phyloP scores from a whole-genome alignment of 2,888 invertebrate genomes.

The Aleiodes testaceus region DNA sequence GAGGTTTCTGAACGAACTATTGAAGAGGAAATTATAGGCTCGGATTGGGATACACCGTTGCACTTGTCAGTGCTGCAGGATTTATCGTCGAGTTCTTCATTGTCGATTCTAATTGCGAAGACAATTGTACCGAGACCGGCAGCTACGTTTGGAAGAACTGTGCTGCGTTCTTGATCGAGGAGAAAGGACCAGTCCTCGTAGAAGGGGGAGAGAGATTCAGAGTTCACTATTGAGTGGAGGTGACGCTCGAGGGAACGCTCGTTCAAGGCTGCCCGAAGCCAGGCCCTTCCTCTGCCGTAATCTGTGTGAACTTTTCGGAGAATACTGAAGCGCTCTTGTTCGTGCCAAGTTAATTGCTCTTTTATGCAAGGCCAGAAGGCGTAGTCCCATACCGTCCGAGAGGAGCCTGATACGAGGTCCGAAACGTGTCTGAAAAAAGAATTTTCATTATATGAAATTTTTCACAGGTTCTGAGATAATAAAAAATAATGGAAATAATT shows the following conservation, averaged over 20 bases:
- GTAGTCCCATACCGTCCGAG: slow-evolving; percentile 71
- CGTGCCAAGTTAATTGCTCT: slow-evolving; percentile 88
- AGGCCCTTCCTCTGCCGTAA: slow-evolving; percentile 88
- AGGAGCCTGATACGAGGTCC: slow-evolving; percentile 79
- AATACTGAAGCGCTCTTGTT: slow-evolving; percentile 87
- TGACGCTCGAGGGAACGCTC: slow-evolving; percentile 89
- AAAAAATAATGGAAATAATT: too few species aligned
- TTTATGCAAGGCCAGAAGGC: slow-evolving; percentile 87
- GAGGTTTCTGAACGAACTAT: slow-evolving; percentile 74
- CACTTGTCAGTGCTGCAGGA: slow-evolving; percentile 73
- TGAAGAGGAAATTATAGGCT: slow-evolving; percentile 83
- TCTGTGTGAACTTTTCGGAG: slow-evolving; percentile 82
- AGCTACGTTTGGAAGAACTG: slow-evolving; percentile 88
- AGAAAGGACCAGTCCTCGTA: slow-evolving; percentile 93
- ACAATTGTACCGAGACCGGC: slow-evolving; percentile 91
- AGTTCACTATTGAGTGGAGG: slow-evolving; percentile 68
- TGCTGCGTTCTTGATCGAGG: slow-evolving; percentile 84
- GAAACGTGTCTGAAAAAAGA: slow-evolving; percentile 79
- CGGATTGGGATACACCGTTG: slow-evolving; percentile 71
- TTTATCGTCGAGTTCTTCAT: slow-evolving; percentile 83
- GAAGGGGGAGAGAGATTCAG: slow-evolving; percentile 67
- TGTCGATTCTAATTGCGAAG: slow-evolving; percentile 94
- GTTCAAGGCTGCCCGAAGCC: slow-evolving; percentile 91
- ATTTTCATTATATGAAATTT: background rate
- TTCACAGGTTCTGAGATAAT: too few species aligned